These are phyloP conservation scores for Actinernus sp. DNA, from an alignment of 92 coral and sea anemone genomes.

Conservation along the genomic window DNA sequence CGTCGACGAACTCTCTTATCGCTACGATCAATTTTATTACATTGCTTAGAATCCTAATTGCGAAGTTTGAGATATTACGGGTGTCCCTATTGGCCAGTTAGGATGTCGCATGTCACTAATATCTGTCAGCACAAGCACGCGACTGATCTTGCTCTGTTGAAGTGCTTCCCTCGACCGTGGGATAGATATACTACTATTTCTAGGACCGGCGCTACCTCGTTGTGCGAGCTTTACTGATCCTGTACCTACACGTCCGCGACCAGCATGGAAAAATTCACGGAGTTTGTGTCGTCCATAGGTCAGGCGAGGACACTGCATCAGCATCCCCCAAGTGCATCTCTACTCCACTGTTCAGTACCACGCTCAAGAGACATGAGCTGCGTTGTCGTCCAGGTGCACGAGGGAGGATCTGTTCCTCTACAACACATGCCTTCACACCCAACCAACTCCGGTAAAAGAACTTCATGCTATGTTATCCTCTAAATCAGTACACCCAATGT, in stretches of 20 bases:
- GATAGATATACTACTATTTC: not conserved
- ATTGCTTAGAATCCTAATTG: slow-evolving; percentile 29
- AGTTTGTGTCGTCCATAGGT: slow-evolving; percentile 83
- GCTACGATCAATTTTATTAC: slow-evolving; percentile 42
- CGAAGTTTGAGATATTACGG: slow-evolving; percentile 25
- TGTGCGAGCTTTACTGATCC: slow-evolving; percentile 3
- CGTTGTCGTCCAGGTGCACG: slow-evolving; percentile 26
- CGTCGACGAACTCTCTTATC: slow-evolving; percentile 42
- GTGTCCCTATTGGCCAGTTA: slow-evolving; percentile 29
- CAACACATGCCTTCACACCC: slow-evolving; percentile 44
- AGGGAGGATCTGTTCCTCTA: slow-evolving; percentile 37
- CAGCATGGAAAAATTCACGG: slow-evolving; percentile 91
- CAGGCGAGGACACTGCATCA: slow-evolving; percentile 53
- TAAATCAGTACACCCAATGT: too few relatives aligned
- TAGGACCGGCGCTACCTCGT: not conserved
- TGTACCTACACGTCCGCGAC: slow-evolving; percentile 1
- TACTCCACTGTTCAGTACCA: slow-evolving; percentile 51
- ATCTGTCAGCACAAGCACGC: slow-evolving; percentile 26
- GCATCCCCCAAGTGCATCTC: slow-evolving; percentile 48
- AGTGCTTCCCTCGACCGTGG: slow-evolving; percentile 15
- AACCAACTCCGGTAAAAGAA: slow-evolving; percentile 23
- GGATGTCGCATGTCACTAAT: slow-evolving; percentile 41
- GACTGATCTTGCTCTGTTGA: slow-evolving; percentile 10
- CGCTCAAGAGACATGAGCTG: slow-evolving; percentile 21
- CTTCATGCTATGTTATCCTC: too few relatives aligned